These are phyloP conservation scores for Speoplatyrhinus poulsoni DNA, from an alignment of 2,113 vertebrate species.

Conservation along the genomic window DNA sequence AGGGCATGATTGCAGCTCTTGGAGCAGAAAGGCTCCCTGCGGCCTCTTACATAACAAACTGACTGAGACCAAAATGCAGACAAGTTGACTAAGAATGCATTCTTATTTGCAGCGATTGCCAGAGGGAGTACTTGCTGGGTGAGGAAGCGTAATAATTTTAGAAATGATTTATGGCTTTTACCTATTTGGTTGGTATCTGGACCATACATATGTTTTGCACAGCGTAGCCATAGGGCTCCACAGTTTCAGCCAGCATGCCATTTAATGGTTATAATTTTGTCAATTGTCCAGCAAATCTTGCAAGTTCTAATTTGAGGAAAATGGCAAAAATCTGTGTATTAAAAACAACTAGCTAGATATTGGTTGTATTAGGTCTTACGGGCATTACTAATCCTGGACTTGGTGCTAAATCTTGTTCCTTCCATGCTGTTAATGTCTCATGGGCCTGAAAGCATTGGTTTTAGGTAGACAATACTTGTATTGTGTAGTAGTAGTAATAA, in stretches of 20 bases:
- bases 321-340: no score
- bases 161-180: slow-evolving; percentile 44
- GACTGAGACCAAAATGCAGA: slow-evolving; percentile 51
- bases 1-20: slow-evolving; percentile 48
- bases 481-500: no score
- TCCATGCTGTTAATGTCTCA: no score
- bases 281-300: not conserved
- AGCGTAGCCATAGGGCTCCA: not conserved
- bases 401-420: no score
- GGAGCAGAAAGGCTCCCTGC: slow-evolving; percentile 49
- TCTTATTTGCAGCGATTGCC: slow-evolving; percentile 60
- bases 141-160: slow-evolving; percentile 57
- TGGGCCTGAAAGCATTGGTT: no score
- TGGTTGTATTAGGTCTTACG: no score
- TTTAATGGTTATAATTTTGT: slow-evolving; percentile 13
- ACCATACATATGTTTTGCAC: slow-evolving; percentile 29
- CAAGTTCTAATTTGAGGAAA: no score
- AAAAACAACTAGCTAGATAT: no score
- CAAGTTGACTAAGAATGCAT: slow-evolving; percentile 54
- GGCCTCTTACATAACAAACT: slow-evolving; percentile 48
- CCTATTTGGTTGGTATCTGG: slow-evolving; percentile 34
- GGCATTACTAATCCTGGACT: no score
- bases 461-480: no score
- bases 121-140: slow-evolving; percentile 14
- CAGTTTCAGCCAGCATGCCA: slow-evolving; percentile 7